Evolutionary conservation across 2,797 vertebrate species (phyloP).

Genomic region (Vespertilio murinus): DNA sequence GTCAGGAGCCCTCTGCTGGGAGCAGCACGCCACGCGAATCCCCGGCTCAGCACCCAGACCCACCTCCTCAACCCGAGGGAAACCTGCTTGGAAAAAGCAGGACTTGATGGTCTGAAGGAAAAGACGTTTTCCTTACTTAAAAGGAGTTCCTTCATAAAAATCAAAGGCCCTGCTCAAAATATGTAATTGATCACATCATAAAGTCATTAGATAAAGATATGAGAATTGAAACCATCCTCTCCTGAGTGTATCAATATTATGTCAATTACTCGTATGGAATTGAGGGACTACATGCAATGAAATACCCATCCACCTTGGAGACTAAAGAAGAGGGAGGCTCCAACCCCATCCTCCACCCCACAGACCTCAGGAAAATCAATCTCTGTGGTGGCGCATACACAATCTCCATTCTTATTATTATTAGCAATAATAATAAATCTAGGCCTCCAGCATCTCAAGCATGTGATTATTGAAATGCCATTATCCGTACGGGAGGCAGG

Average conservation of each 20-base stretch:
- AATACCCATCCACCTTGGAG: constrained; percentile 49
- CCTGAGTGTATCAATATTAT: constrained; percentile 43
- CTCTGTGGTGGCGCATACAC: neutral
- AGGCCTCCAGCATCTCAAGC: neutral
- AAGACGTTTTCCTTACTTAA: neutral
- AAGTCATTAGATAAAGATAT: neutral
- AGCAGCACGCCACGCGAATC: neutral
- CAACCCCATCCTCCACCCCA: neutral
- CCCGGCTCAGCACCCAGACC: neutral
- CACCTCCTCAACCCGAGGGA: neutral
- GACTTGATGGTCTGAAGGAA: neutral
- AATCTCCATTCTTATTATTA: neutral
- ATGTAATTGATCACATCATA: constrained; percentile 45
- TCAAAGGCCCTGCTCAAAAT: neutral
- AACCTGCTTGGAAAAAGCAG: neutral
- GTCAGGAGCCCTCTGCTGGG: constrained; percentile 64
- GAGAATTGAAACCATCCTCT: constrained; percentile 47
- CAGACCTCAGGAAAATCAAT: neutral
- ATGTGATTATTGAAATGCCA: neutral
- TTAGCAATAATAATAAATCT: constrained; percentile 16
- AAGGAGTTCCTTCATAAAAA: neutral
- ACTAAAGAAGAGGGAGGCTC: neutral
- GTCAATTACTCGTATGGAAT: constrained; percentile 62
- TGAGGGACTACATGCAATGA: constrained; percentile 55
- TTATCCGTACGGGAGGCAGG: neutral